phyloP scores from a whole-genome alignment of 2,113 vertebrate genomes.

The Myotis davidii region DNA sequence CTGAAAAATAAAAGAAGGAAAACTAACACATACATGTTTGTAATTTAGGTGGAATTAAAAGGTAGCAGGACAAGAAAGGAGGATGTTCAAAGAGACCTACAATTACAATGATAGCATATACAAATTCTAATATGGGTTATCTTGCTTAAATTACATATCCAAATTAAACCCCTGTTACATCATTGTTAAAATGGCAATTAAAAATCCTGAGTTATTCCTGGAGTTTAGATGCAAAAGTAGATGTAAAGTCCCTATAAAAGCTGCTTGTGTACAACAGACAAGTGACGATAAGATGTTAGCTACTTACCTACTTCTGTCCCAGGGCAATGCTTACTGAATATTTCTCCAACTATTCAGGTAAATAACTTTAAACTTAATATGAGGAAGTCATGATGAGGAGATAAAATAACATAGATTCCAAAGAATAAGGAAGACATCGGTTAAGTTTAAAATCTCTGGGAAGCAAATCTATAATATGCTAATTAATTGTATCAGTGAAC shows the following conservation, averaged over 20 bases:
- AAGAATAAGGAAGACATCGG: background rate
- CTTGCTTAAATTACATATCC: background rate
- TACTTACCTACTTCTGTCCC: background rate
- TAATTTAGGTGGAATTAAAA: background rate
- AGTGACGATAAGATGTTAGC: background rate
- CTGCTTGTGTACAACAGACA: background rate
- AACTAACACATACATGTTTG: background rate
- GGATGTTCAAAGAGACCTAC: background rate
- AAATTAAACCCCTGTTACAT: background rate
- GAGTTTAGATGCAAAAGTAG: background rate
- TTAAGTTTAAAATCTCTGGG: background rate
- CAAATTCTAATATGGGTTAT: background rate
- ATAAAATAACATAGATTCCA: background rate
- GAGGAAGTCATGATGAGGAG: background rate
- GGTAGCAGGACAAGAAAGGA: background rate
- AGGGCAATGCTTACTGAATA: background rate
- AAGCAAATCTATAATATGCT: background rate
- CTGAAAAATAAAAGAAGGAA: background rate
- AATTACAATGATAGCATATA: background rate
- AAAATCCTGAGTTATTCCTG: background rate
- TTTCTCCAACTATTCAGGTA: background rate
- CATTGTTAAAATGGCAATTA: background rate
- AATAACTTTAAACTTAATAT: background rate
- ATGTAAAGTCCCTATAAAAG: background rate
- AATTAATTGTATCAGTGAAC: background rate